Percentiles rank a stretch among this genome's conserved stretches.
These are phyloP conservation scores for Oryzias melastigma DNA, from an alignment of 2,113 vertebrate species.

Conservation along the genomic window DNA sequence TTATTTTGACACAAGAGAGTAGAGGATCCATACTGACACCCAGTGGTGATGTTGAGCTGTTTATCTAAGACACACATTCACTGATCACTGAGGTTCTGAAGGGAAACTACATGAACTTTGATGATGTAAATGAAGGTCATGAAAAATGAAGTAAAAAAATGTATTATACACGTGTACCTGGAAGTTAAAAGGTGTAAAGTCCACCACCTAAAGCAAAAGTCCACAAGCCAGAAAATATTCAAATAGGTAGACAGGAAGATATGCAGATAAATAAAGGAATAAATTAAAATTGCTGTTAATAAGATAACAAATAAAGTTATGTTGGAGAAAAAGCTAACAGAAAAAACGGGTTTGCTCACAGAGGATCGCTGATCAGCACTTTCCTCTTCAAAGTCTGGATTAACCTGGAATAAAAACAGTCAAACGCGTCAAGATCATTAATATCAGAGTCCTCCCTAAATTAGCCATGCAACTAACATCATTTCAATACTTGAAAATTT, in stretches of 20 bases:
- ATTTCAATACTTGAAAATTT: neutral
- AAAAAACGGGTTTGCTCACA: conserved; percentile 78
- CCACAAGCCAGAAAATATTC: conserved; percentile 43
- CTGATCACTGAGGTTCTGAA: neutral
- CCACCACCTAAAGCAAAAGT: conserved; percentile 72
- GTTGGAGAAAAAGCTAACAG: conserved; percentile 4
- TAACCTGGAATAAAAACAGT: conserved; percentile 80
- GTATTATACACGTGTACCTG: conserved; percentile 68
- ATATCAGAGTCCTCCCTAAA: neutral
- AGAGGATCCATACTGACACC: conserved; percentile 28
- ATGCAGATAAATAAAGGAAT: too few relatives aligned
- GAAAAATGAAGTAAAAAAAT: conserved; percentile 2
- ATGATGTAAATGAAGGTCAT: neutral
- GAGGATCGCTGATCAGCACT: conserved; percentile 89
- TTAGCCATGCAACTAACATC: neutral
- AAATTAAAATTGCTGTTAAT: neutral
- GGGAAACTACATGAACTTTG: neutral
- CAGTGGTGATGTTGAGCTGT: conserved; percentile 41
- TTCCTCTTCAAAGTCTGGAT: conserved; percentile 94
- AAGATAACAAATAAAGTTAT: neutral
- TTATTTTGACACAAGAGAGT: conserved; percentile 7
- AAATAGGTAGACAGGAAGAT: neutral
- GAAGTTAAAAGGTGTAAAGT: conserved; percentile 82
- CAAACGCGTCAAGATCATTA: conserved; percentile 1
- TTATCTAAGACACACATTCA: neutral